phyloP scores from a whole-genome alignment of 2,113 vertebrate genomes.

The Capricornis sumatraensis region DNA sequence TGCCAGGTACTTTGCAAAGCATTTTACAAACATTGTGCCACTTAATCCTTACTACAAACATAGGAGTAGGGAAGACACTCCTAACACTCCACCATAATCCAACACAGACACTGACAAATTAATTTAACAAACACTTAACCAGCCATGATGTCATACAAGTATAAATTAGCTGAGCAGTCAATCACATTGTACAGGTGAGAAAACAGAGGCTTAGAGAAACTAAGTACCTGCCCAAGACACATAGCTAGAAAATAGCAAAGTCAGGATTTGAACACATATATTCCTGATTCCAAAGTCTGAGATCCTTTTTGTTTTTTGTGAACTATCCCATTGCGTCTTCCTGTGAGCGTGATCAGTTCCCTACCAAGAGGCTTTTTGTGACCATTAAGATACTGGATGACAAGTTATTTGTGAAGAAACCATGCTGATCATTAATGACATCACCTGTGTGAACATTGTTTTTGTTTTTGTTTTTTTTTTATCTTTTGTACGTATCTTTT shows the following conservation, averaged over 20 bases:
- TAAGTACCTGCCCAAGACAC: not conserved
- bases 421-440: not conserved
- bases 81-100: not conserved
- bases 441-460: not conserved
- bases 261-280: not conserved
- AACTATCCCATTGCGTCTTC: not conserved
- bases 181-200: not conserved
- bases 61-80: not conserved
- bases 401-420: not conserved
- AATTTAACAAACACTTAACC: not conserved
- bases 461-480: not conserved
- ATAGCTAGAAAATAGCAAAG: not conserved
- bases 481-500: not conserved
- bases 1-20: not conserved
- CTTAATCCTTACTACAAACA: conserved; percentile 9
- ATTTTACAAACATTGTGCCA: not conserved
- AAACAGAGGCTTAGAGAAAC: not conserved
- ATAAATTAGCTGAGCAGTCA: not conserved
- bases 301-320: not conserved
- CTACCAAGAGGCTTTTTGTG: not conserved
- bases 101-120: not conserved
- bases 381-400: not conserved
- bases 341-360: not conserved
- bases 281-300: not conserved
- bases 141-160: not conserved